Evolutionary conservation across 2,113 vertebrate species (phyloP), one percentile per base, ranked within the genome.

Genomic region (Nannospalax galili): DNA sequence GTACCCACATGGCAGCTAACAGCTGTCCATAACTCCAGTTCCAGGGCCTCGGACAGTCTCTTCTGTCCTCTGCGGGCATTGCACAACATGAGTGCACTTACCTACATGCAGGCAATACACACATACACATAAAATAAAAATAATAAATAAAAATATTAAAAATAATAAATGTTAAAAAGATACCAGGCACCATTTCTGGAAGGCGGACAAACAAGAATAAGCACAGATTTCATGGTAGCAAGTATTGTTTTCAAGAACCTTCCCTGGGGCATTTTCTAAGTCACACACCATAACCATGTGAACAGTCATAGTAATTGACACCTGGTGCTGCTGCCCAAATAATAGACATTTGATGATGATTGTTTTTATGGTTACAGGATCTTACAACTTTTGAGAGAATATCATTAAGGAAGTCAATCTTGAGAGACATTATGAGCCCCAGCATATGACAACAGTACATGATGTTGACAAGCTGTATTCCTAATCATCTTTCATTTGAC

Each of bases 401-500:
- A 48, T 89, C 32, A 69, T 60, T 84, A 75, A 35, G 30, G 48
- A 20, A 88, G 12, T 16, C 78, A 81, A 94, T 94, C 84, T 62
- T 30, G 75, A 87, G 52, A 79, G 35, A 75, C 69, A 85, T 1
- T 40, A 7, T 65, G 84, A 90, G 64, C 81, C 40, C n/a, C n/a
- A 82, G 4, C 24, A 30, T 28, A 42, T 14, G 52, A 65, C 56
- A n/a, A 10, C 62, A 81, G 35, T 89, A 48, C 42, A 67, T 78
- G 56, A 73, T 72, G 22, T 73, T 91, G 73, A 90, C 0, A 28
- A 82, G 69, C 64, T 58, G 7, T 72, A 45, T 73, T 84, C 91
- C 74, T 84, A 91, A 91, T 91, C 67, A 56, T 69, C 77, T 92
- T 81, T 60, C 78, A 56, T 86, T 91, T 93, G 78, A 69, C 73